Conservation (phyloP, 2,113 vertebrate species). For the Chaetops frenatus region DNA sequence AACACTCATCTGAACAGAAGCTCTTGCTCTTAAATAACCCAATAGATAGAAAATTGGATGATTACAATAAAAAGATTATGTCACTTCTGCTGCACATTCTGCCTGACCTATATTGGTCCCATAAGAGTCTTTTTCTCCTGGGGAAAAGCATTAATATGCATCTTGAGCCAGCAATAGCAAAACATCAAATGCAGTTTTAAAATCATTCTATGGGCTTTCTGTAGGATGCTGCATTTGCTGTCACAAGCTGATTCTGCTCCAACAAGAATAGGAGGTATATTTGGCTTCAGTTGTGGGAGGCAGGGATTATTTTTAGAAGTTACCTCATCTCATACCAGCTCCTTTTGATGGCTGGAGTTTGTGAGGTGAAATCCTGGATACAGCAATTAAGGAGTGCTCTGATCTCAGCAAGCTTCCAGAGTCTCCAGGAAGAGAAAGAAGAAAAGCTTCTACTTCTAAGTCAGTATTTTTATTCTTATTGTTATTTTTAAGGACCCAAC, state of each 20-base stretch:
- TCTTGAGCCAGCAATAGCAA: background rate
- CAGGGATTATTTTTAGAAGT: slow-evolving; percentile 47
- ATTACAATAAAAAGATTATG: background rate
- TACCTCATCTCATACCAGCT: slow-evolving; percentile 22
- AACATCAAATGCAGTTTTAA: background rate
- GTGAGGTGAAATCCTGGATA: slow-evolving; percentile 1
- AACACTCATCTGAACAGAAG: background rate
- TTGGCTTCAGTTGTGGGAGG: slow-evolving; percentile 47
- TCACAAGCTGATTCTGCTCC: slow-evolving; percentile 3
- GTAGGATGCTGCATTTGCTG: slow-evolving; percentile 17
- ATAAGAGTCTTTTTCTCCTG: background rate
- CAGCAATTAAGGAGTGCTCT: slow-evolving; percentile 46
- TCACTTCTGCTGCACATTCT: background rate
- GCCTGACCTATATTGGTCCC: background rate
- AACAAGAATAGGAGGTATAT: slow-evolving; percentile 17
- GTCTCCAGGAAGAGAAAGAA: background rate
- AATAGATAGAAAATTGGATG: background rate
- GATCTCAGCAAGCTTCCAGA: slow-evolving; percentile 25
- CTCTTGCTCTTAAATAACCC: background rate
- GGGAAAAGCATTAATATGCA: background rate
- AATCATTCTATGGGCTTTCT: background rate
- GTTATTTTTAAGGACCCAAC: background rate
- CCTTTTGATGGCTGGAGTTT: slow-evolving; percentile 41
- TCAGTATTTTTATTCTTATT: background rate
- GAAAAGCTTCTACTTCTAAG: background rate